Evolutionary conservation across 2,888 invertebrate species (phyloP).

Genomic region (Drosophila austrosaltans): DNA sequence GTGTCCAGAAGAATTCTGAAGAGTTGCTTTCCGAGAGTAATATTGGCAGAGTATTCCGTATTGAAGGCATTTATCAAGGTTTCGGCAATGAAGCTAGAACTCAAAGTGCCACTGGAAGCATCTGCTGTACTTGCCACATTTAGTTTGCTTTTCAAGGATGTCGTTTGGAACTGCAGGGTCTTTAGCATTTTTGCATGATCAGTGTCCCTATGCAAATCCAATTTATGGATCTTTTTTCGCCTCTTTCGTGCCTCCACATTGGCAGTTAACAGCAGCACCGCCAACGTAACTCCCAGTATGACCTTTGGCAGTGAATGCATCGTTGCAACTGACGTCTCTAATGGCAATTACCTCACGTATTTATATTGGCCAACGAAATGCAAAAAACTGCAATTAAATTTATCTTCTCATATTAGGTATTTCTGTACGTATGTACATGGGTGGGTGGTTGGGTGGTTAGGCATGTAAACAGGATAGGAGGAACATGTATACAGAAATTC

Average conservation of each 20-base stretch:
- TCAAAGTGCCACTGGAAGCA: background rate
- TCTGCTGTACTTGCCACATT: conserved; percentile 4
- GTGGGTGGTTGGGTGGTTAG: background rate
- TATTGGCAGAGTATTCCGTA: conserved; percentile 83
- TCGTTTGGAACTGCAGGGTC: conserved; percentile 30
- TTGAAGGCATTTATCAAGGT: conserved; percentile 61
- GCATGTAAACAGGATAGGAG: conserved; percentile 5
- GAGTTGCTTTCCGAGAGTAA: conserved; percentile 92
- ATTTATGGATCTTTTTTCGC: conserved; percentile 7
- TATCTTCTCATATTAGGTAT: background rate
- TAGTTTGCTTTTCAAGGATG: conserved; percentile 48
- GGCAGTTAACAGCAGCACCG: conserved; percentile 15
- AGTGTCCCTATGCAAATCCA: conserved; percentile 22
- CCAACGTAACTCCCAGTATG: conserved; percentile 36
- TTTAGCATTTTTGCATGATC: conserved; percentile 18
- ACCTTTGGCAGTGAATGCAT: conserved; percentile 23
- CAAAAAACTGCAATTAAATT: background rate
- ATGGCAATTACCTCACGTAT: conserved; percentile 15
- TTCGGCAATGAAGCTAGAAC: conserved; percentile 15
- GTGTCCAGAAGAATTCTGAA: conserved; percentile 98
- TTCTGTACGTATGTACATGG: conserved; percentile 2
- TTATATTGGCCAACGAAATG: background rate
- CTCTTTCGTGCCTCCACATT: conserved; percentile 23
- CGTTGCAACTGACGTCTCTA: background rate
- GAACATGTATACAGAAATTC: background rate